Evolutionary conservation across 2,113 vertebrate genomes (phyloP).

Genomic region (Haemorhous mexicanus): DNA sequence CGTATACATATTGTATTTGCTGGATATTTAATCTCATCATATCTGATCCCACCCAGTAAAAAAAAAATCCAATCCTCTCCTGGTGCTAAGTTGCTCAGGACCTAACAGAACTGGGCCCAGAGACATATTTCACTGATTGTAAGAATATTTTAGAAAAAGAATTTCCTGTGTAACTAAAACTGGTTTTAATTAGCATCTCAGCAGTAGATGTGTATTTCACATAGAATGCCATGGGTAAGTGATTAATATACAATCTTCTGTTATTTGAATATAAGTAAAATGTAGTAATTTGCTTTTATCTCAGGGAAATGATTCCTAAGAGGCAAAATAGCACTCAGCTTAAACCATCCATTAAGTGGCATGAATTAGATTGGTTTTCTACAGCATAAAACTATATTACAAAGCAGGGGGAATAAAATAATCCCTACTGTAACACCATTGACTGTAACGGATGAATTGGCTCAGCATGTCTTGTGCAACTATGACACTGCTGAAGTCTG

Average conservation of each 20-base stretch:
- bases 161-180: conserved; percentile 12
- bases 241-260: conserved; percentile 27
- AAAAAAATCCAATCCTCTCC: neutral
- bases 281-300: conserved; percentile 48
- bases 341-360: conserved; percentile 42
- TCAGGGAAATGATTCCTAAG: conserved; percentile 28
- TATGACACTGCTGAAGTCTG: neutral
- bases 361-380: conserved; percentile 40
- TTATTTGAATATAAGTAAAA: conserved; percentile 46
- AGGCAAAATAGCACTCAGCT: conserved; percentile 24
- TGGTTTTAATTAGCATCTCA: conserved; percentile 24
- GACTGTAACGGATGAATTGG: conserved; percentile 39
- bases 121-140: neutral
- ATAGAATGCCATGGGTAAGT: neutral
- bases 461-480: neutral
- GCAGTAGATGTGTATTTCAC: conserved; percentile 7
- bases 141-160: conserved; percentile 5
- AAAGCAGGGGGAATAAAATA: conserved; percentile 6
- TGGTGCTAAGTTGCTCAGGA: neutral
- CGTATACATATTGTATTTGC: neutral
- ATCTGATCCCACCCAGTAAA: neutral
- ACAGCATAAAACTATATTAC: neutral
- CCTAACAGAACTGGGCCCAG: neutral
- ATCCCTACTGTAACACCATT: conserved; percentile 18
- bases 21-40: neutral